Base-by-base conservation (phyloP, 1,140 invertebrate genomes). In the Akabosia matsudoensis region DNA sequence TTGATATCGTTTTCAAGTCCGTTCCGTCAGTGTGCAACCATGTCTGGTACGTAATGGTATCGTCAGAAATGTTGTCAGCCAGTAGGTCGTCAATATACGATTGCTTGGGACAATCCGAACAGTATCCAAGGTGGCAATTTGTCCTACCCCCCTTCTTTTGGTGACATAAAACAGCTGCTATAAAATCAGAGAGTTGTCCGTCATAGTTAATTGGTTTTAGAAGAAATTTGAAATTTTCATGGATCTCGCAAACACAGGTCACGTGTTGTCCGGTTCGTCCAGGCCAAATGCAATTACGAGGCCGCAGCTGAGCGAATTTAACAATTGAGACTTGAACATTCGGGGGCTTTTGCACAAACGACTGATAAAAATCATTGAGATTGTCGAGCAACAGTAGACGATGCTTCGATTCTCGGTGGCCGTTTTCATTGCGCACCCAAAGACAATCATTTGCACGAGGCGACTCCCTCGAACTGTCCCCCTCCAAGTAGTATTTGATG, bases 191-290 rank as follows among this genome's bases (percentile, higher is more conserved):
- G 18, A 52, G 3, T 70, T 22, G 7, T 4, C 2, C 3, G 10
- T 16, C 28, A 30, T 2, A 10, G 7, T 16, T 31, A 7, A 56
- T 3, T 13, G 56, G 77, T 33, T 80, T 51, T n/a, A 82, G 74
- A 73, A 82, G 81, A 28, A 83, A 74, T 76, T 80, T 79, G 26
- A 82, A 71, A 72, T 83, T 80, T 45, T 80, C 71, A 54, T 80
- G 79, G n/a, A 51, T 34, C 10, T 26, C 34, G 54, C 79, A 80
- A 31, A 82, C 80, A 70, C 80, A 81, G 71, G 82, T 82, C 70
- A 64, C 78, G 76, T 83, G 82, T 67, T 74, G 80, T 14, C 82
- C 82, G 54, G 76, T 78, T 37, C 72, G 73, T 56, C 77, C 76
- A 22, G 77, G 82, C 56, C 78, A 74, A 64, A 82, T 73, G 76